phyloP scores from a whole-genome alignment of 2,113 vertebrate genomes.

The Dipodomys ordii region DNA sequence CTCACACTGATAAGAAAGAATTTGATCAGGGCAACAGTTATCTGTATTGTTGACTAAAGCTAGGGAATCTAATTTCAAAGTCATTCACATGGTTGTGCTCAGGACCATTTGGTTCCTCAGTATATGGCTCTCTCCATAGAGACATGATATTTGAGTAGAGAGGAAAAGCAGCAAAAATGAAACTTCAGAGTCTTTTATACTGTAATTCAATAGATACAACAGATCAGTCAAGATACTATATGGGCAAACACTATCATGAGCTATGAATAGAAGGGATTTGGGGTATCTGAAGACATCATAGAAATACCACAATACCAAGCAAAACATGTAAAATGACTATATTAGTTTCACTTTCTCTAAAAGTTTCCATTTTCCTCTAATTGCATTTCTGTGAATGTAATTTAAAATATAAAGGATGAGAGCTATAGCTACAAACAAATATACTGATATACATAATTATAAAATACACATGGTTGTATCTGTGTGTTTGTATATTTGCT shows the following conservation, averaged over 20 bases:
- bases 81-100: background rate
- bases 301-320: background rate
- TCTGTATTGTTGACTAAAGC: background rate
- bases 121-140: accelerated
- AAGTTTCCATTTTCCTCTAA: background rate
- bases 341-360: background rate
- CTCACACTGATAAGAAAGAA: background rate
- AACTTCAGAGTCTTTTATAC: background rate
- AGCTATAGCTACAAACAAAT: background rate
- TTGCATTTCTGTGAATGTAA: background rate
- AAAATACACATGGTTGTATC: background rate
- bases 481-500: background rate
- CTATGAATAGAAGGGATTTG: background rate
- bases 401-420: background rate
- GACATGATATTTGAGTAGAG: background rate
- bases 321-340: background rate
- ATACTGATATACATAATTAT: too few species aligned
- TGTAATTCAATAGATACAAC: background rate
- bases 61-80: background rate
- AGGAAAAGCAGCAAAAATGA: background rate
- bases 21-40: too few species aligned
- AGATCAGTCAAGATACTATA: background rate
- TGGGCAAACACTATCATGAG: background rate
- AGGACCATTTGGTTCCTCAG: background rate
- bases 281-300: background rate